Base-by-base conservation (phyloP, 2,113 vertebrate species). In the Pampusana beccarii region DNA sequence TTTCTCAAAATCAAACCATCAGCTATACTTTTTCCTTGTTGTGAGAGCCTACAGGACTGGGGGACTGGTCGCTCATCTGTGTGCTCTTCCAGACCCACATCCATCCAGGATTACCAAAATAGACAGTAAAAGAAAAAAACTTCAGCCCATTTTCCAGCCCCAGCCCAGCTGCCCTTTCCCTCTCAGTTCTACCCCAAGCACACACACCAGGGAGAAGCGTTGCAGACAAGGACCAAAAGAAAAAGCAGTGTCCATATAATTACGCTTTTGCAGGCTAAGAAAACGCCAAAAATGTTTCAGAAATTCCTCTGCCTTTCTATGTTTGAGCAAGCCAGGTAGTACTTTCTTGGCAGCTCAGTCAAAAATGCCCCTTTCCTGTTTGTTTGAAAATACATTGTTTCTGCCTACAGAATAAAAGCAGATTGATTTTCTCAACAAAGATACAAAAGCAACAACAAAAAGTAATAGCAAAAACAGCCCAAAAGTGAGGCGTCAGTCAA, bases 361-460 rank as follows among this genome's bases (percentile, higher is more conserved):
- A 3, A 61, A 92, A 93, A 85, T 74, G 18, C 7, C 21, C 7
- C 33, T 67, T 87, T 83, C 24, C 10, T 31, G 4, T 33, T 66
- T 48, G 28, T 80, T 77, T 86, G 36, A 61, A 46, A 94, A 62
- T 2, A 36, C 50, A 51, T 72, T 62, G 19, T 40, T 80, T 96
- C 77, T 90, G 24, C 33, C 34, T 66, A 71, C 64, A 72, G 66
- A 75, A 66, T 71, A 86, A 92, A 71, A 38, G 25, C 10, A 40
- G 48, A 86, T 65, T 65, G 50, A 69, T 86, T 72, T 77, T 23
- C 38, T 56, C 54, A 72, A 64, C 54, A 92, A 92, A 82, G 42
- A 81, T 14, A 46, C 17, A 73, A 78, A 73, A 86, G 4, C 11
- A 67, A 31, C 17, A 18, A 29, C 31, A 79, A 67, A 84, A 70